Conservation (phyloP, 2,888 invertebrate species). For the Drosophila kokeensis region DNA sequence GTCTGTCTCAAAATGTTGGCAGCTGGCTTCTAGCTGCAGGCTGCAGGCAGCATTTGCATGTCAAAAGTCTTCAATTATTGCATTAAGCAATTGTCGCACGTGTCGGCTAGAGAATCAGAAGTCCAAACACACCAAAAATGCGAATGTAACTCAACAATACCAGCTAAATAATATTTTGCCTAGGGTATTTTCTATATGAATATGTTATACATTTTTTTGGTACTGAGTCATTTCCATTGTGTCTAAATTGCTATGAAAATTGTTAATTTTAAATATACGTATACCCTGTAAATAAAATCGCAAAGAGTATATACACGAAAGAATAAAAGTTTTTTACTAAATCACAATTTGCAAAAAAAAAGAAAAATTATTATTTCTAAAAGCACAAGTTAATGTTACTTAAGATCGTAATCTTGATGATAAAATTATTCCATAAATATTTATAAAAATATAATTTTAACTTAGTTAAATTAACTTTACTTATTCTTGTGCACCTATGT, state of each 20-base stretch:
- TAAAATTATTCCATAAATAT: background rate
- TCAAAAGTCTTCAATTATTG: constrained; percentile 49
- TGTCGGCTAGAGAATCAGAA: background rate
- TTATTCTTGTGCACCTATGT: too few relatives aligned
- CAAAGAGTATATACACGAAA: background rate
- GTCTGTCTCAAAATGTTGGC: constrained; percentile 12
- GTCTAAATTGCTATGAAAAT: constrained; percentile 35
- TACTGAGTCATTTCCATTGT: constrained; percentile 48
- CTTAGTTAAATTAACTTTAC: background rate
- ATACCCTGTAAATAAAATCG: constrained; percentile 12
- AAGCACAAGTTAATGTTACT: background rate
- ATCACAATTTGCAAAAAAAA: background rate
- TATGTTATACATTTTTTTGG: constrained; percentile 12
- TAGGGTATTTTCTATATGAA: constrained; percentile 21
- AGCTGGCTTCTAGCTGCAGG: constrained; percentile 8
- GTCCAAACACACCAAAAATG: background rate
- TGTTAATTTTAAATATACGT: constrained; percentile 23
- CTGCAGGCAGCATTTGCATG: constrained; percentile 50
- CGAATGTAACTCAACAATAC: background rate
- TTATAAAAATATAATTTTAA: background rate
- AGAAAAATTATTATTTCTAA: background rate
- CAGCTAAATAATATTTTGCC: constrained; percentile 6
- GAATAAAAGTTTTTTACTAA: background rate
- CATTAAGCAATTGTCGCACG: constrained; percentile 51
- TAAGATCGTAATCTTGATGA: background rate